A percentile compares a stretch with the other conserved stretches of the same genome.
Evolutionary conservation across 2,113 vertebrate genomes (phyloP).

Genomic region (Enhydra lutris): DNA sequence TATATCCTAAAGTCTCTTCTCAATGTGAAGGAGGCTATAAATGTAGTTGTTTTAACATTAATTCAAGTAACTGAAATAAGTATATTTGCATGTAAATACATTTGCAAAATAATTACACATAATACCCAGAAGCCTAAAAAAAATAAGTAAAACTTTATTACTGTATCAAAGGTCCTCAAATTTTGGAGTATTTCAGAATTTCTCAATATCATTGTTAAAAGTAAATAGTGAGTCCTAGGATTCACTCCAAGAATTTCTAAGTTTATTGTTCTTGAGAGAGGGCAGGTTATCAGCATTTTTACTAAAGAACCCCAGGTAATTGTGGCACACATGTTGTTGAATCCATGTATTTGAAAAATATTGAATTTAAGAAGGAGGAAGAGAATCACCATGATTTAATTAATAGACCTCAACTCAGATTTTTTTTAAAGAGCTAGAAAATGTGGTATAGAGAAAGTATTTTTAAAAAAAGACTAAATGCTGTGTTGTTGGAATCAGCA

Average conservation of each 20-base stretch:
- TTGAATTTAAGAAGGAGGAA: background rate
- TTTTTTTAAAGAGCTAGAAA: background rate
- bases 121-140: background rate
- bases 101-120: background rate
- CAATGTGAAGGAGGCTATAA: background rate
- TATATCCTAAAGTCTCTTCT: background rate
- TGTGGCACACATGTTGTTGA: background rate
- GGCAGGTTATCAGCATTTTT: background rate
- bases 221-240: background rate
- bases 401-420: background rate
- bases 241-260: background rate
- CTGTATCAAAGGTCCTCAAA: background rate
- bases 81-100: background rate
- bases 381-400: background rate
- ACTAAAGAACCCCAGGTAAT: background rate
- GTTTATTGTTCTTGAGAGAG: background rate
- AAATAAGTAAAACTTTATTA: background rate
- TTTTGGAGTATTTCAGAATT: background rate
- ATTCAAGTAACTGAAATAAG: background rate
- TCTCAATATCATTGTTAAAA: background rate
- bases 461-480: background rate
- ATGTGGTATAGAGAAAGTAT: background rate
- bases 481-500: background rate
- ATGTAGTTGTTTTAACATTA: background rate
- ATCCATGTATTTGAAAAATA: background rate